phyloP scores from a whole-genome alignment of 2,888 invertebrate species.

The Heterodera filipjevi region DNA sequence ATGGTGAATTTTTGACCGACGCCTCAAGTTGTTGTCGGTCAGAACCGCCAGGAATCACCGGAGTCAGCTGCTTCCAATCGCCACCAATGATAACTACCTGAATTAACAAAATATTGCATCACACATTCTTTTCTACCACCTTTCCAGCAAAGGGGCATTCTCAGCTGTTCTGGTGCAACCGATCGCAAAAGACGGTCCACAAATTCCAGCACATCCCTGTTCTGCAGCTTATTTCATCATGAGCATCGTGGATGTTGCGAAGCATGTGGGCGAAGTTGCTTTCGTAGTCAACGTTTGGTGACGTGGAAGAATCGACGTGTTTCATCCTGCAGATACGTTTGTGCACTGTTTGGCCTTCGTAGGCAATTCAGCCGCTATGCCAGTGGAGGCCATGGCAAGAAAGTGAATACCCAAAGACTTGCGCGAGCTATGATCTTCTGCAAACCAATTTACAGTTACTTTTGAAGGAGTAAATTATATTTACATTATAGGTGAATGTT shows the following conservation, averaged over 20 bases:
- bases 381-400: conserved; percentile 33
- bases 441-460: neutral
- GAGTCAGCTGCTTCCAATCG: conserved; percentile 31
- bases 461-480: neutral
- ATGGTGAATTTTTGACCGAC: conserved; percentile 6
- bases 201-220: conserved; percentile 14
- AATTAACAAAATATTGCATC: neutral
- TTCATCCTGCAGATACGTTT: neutral
- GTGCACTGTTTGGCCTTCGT: conserved; percentile 27
- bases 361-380: conserved; percentile 30
- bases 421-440: neutral
- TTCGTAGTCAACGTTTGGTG: conserved; percentile 20
- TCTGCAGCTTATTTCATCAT: conserved; percentile 37
- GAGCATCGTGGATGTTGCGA: conserved; percentile 34
- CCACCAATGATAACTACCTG: conserved; percentile 30
- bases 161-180: neutral
- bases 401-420: neutral
- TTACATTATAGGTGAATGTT: neutral
- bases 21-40: neutral
- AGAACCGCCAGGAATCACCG: neutral
- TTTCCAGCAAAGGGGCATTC: conserved; percentile 29
- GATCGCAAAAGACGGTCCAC: conserved; percentile 31
- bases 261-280: conserved; percentile 21
- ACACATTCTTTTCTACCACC: conserved; percentile 14
- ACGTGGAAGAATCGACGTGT: conserved; percentile 13